phyloP scores from a whole-genome alignment of 2,888 invertebrate genomes.

The Hofmannophila pseudospretella region DNA sequence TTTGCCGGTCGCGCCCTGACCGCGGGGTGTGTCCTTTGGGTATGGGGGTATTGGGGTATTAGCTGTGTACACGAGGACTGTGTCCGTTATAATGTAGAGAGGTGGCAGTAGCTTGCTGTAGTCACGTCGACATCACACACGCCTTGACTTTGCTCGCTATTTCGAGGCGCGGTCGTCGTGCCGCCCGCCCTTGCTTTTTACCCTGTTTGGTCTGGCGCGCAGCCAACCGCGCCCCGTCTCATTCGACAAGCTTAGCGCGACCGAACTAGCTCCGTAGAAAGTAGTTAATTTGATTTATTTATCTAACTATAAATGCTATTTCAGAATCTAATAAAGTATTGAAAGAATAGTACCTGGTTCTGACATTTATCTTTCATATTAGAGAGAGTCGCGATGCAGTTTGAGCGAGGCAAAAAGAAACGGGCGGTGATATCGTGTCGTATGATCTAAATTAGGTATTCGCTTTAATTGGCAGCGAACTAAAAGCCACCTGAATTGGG shows the following conservation, averaged over 20 bases:
- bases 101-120: conserved; percentile 17
- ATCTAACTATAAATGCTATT: conserved; percentile 10
- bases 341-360: not conserved
- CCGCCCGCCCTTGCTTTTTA: conserved; percentile 69
- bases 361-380: conserved; percentile 1
- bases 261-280: conserved; percentile 34
- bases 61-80: too few relatives aligned
- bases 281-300: conserved; percentile 40
- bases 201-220: conserved; percentile 70
- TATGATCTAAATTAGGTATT: conserved; percentile 17
- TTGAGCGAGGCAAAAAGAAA: conserved; percentile 10
- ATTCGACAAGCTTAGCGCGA: conserved; percentile 8
- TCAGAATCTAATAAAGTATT: conserved; percentile 5
- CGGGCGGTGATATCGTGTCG: conserved; percentile 13
- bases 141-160: conserved; percentile 76
- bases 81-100: too few relatives aligned
- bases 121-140: conserved; percentile 36
- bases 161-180: conserved; percentile 67
- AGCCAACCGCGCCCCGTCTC: conserved; percentile 56
- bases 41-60: not conserved
- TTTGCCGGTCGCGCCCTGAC: conserved; percentile 28
- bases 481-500: conserved; percentile 3
- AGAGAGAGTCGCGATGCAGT: conserved; percentile 16
- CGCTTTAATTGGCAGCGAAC: conserved; percentile 17
- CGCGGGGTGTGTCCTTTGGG: conserved; percentile 1